Evolutionary conservation across 2,113 vertebrate species (phyloP), one percentile per base, ranked within the genome.

Genomic region (Chroicocephalus ridibundus): DNA sequence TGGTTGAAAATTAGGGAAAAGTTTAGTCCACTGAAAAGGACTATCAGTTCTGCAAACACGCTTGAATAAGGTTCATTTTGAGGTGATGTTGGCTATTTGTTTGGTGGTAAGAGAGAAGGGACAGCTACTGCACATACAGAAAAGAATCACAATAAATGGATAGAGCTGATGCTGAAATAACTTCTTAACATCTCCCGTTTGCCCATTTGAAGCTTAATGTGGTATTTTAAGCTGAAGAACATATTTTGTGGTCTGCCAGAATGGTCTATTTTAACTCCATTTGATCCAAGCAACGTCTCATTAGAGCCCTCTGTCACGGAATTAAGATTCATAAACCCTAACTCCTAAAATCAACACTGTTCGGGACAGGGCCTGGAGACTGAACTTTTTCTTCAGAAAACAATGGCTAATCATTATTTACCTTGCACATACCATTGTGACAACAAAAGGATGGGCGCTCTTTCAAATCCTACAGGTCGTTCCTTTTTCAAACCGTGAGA

Each of bases 241-340:
- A 5, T 8, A 38, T 69, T 82, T 87, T 32, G 17, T 52, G 19
- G 13, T 66, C 51, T 72, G 10, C 25, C 20, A 54, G 22, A 74
- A 26, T 80, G 5, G 15, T 46, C 47, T 76, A 11, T 57, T 80
- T 85, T 64, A 91, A 57, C 34, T 81, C 15, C 1, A 61, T 10
- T 47, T 88, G 20, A 61, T 85, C 27, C 34, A 74, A 69, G 15
- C 36, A 52, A 32, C 66, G 82, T 57, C n/a, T 83, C 13, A 51
- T 85, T 58, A 82, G 49, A 80, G 10, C 0, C n/a, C 11, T 69
- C 51, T 66, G 4, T 49, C n/a, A 62, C 0, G 0, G n/a, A 80
- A 83, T 36, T 52, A 51, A 83, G 21, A 74, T 62, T 93, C 55
- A 46, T 36, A 66, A 70, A 40, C n/a, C 5, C 8, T 57, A 40